Conservation (phyloP, 1,140 invertebrate species). For the Anastrepha ludens region DNA sequence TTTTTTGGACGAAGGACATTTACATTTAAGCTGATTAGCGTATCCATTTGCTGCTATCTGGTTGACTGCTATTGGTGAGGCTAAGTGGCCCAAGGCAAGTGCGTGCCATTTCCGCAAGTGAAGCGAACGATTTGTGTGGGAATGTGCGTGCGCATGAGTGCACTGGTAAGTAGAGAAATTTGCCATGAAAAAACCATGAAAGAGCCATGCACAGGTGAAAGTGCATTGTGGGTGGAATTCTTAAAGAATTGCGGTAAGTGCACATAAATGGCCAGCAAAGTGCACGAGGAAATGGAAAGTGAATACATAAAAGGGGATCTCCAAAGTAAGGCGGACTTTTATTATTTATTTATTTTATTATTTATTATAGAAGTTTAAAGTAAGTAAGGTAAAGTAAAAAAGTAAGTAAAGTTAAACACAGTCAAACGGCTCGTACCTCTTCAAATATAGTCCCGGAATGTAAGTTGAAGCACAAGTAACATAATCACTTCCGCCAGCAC, state of each 20-base stretch:
- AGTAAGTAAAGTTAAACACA: too few species aligned
- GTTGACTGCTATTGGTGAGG: not conserved
- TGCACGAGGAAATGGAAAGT: constrained; percentile 7
- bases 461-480: too few species aligned
- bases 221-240: not conserved
- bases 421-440: too few species aligned
- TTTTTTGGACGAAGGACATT: not conserved
- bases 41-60: constrained; percentile 33
- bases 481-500: too few species aligned
- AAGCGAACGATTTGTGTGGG: not conserved
- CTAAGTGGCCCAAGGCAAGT: not conserved
- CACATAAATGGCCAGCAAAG: not conserved
- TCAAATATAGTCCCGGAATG: too few species aligned
- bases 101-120: not conserved
- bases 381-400: too few species aligned
- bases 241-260: not conserved
- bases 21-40: constrained; percentile 37
- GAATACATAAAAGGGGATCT: not conserved
- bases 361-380: too few species aligned
- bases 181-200: not conserved
- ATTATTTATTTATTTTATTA: too few species aligned
- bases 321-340: too few species aligned
- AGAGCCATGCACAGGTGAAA: not conserved
- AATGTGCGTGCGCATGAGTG: not conserved
- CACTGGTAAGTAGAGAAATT: too few species aligned